Percentiles rank a stretch among this genome's conserved stretches.
phyloP scores from a whole-genome alignment of 2,888 invertebrate species.

The Iphiclides podalirius region DNA sequence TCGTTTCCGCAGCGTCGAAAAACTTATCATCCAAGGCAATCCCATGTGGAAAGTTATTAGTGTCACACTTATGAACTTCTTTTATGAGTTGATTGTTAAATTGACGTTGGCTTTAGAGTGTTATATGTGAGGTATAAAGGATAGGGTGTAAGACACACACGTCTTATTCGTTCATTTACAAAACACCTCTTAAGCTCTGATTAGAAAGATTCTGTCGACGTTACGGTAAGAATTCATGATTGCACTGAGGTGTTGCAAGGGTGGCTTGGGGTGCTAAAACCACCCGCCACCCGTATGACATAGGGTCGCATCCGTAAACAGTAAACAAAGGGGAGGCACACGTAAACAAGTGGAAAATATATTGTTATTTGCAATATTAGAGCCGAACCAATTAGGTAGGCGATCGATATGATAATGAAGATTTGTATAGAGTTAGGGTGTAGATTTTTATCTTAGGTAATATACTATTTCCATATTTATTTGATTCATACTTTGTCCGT shows the following conservation, averaged over 20 bases:
- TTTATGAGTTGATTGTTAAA: too few species aligned
- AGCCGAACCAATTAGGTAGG: conserved; percentile 20
- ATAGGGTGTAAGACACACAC: too few species aligned
- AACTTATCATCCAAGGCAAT: too few species aligned
- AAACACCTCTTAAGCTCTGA: conserved; percentile 3
- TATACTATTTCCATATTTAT: too few species aligned
- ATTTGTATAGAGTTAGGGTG: background rate
- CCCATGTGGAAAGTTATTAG: too few species aligned
- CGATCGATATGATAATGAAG: conserved; percentile 13
- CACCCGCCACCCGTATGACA: conserved; percentile 18
- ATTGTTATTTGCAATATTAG: conserved; percentile 35
- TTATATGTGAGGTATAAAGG: too few species aligned
- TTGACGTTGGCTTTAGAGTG: too few species aligned
- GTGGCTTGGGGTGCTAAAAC: conserved; percentile 15
- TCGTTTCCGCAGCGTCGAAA: too few species aligned
- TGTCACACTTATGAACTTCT: too few species aligned
- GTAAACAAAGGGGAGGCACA: conserved; percentile 41
- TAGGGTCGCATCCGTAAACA: conserved; percentile 32
- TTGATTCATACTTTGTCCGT: too few species aligned
- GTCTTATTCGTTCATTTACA: too few species aligned
- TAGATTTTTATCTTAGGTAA: too few species aligned
- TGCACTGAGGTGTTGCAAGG: conserved; percentile 27
- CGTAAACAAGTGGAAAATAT: conserved; percentile 39
- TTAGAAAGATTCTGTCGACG: background rate
- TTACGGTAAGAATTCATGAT: conserved; percentile 22